Evolutionary conservation across 2,113 vertebrate genomes (phyloP), one percentile per base, ranked within the genome.

Genomic region (Capreolus pygargus): DNA sequence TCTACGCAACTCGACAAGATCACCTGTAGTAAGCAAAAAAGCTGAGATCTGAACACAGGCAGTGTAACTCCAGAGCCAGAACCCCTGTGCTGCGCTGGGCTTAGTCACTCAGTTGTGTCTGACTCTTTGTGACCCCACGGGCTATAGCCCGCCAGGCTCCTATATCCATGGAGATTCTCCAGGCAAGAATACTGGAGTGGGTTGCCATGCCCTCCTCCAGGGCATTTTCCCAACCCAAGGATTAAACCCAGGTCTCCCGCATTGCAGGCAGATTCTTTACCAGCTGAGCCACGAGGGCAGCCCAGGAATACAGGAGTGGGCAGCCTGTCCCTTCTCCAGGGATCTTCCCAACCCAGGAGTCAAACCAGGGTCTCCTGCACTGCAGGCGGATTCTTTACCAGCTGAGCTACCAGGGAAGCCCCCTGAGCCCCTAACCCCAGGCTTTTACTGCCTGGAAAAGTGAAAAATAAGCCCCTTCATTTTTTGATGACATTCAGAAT

Each of bases 21-120:
- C 39, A 45, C 16, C 28, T 28, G 33, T 55, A 87, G 21, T 47
- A 91, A 86, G 39, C 28, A 43, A 25, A 10, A 43, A 87, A 74
- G n/a, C 79, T 55, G n/a, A 55, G 47, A 27, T n/a, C 61, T 23
- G 23, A 93, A 43, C 12, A 60, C n/a, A 74, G 39, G 16, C 61
- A 79, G 2, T 11, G 13, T 23, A 94, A n/a, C n/a, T 23, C 52
- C 19, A 89, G 61, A 85, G 27, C 58, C 54, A 19, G 23, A 8
- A 36, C 2, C 4, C 21, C n/a, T 58, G 67, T 6, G 19, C 64
- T 39, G 19, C 0, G 2, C 36, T 6, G 67, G n/a, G n/a, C n/a
- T 13, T 12, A 39, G 67, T 39, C 67, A 23, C 2, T 74, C 21
- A 13, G 36, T 13, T 2, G 10, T 5, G 9, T 39, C 36, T 25